Evolutionary conservation across 1,140 invertebrate genomes (phyloP), one percentile per base, ranked within the genome.

Genomic region (Rhyacophila brunnea): DNA sequence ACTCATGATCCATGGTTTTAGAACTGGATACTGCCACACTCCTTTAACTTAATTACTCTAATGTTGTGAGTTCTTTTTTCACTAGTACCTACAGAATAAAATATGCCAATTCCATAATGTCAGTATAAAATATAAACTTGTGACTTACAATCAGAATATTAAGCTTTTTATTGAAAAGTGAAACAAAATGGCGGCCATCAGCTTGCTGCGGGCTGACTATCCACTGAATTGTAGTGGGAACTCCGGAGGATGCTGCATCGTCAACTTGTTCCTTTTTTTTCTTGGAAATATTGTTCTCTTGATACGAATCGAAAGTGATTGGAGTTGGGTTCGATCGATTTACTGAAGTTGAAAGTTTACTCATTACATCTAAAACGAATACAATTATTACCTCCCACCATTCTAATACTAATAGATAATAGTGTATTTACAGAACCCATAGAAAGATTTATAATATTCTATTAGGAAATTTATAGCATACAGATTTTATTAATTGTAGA

Each of bases 311-410:
- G 7, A 58, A 7, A 15, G 51, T 56, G 10, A 64, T 52, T 0
- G 62, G 62, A 15, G 62, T 56, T 13, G 62, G 62, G 52, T 64
- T 64, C n/a, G 47, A 50, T 5, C 52, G 17, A 15, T 45, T 58
- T 9, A 58, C 46, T n/a, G 51, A 49, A 7, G 55, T 13, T 20
- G 60, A 35, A 9, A 63, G 35, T n/a, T 63, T 63, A 32, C 54
- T 54, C 1, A 52, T 42, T 2, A 60, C 54, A 53, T 60, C 58
- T 64, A 19, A 45, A n/a, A n/a, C n/a, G n/a, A n/a, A n/a, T n/a
- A n/a, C n/a, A n/a, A n/a, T n/a, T n/a, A n/a, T n/a, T n/a, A n/a
- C n/a, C n/a, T n/a, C n/a, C n/a, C n/a, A n/a, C n/a, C n/a, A n/a
- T n/a, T n/a, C n/a, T n/a, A n/a, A n/a, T n/a, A n/a, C n/a, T n/a